Conservation (phyloP, 1,140 invertebrate species). For the fruit fly (Drosophila melanogaster) region Release_6_plus_ISO1_MT NT_033779.5:13492501-13493000, state of each 20-base stretch:
- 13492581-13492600: constrained; percentile 63
- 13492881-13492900: constrained; percentile 55
- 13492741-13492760: constrained; percentile 60
- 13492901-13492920: constrained; percentile 73
- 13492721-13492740: background rate
- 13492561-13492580: constrained; percentile 31
- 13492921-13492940: constrained; percentile 32
- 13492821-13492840: constrained; percentile 60
- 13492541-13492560: constrained; percentile 66
- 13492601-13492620: constrained; percentile 65
- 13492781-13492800: constrained; percentile 26
- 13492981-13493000: constrained; percentile 31
- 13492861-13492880: constrained; percentile 64
- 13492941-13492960: constrained; percentile 43
- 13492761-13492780: constrained; percentile 81
- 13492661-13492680: constrained; percentile 9
- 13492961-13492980: constrained; percentile 45
- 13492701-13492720: constrained; percentile 1
- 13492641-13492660: constrained; percentile 1
- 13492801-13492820: constrained; percentile 46
- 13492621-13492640: constrained; percentile 31
- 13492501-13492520: constrained; percentile 60
- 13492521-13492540: constrained; percentile 40
- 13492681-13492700: constrained; percentile 2
- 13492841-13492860: constrained; percentile 55